Conservation (phyloP, 2,888 invertebrate genomes). For the Mimas tiliae region DNA sequence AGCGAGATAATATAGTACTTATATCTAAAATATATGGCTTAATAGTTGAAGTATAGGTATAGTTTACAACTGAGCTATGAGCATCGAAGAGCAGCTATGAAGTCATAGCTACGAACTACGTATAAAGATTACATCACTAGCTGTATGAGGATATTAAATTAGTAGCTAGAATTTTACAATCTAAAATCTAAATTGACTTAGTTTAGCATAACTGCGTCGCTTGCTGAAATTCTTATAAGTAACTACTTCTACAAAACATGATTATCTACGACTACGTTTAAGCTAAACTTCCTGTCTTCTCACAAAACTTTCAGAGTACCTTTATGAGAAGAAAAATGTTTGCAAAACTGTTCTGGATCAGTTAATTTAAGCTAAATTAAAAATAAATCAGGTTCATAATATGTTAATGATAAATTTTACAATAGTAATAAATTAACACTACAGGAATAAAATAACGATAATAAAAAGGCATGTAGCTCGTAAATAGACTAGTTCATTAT, state of each 20-base stretch:
- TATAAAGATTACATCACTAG: slow-evolving; percentile 47
- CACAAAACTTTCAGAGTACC: slow-evolving; percentile 82
- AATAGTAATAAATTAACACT: slow-evolving; percentile 64
- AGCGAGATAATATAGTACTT: slow-evolving; percentile 52
- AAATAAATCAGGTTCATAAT: slow-evolving; percentile 42
- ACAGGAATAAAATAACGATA: slow-evolving; percentile 68
- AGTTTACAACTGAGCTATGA: slow-evolving; percentile 55
- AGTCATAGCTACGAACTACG: slow-evolving; percentile 40
- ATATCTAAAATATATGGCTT: slow-evolving; percentile 59
- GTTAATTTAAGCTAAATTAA: slow-evolving; percentile 70
- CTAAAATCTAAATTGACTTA: slow-evolving; percentile 60
- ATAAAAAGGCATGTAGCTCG: slow-evolving; percentile 63
- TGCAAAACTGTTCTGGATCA: slow-evolving; percentile 80
- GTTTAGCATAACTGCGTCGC: slow-evolving; percentile 64
- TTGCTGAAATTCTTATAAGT: slow-evolving; percentile 65
- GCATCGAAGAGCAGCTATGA: slow-evolving; percentile 59
- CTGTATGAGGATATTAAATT: slow-evolving; percentile 52
- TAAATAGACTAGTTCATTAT: slow-evolving; percentile 36
- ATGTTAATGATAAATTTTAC: slow-evolving; percentile 56
- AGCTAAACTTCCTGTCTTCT: slow-evolving; percentile 80
- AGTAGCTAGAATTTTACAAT: slow-evolving; percentile 62
- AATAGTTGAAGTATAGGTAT: slow-evolving; percentile 49
- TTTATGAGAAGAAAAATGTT: slow-evolving; percentile 84
- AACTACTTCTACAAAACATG: slow-evolving; percentile 75
- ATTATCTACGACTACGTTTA: slow-evolving; percentile 74